Evolutionary conservation across 2,888 invertebrate species (phyloP).

Genomic region (Leptopilina syphax): DNA sequence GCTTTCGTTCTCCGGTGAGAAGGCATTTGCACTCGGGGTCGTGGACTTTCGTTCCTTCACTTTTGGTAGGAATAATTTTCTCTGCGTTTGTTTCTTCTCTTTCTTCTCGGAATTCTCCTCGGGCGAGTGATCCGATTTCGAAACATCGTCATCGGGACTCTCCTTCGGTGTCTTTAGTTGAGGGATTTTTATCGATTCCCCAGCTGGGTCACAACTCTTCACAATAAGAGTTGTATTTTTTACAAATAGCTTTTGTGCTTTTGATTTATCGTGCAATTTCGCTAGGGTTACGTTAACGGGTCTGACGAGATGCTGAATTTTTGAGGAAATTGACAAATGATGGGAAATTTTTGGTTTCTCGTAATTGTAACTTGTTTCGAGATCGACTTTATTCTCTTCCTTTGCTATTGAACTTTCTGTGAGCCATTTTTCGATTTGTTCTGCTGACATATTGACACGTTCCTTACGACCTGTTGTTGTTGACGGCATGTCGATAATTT

Average conservation of each 20-base stretch:
- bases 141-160: constrained; percentile 60
- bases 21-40: constrained; percentile 79
- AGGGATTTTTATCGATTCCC: not conserved
- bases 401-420: constrained; percentile 79
- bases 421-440: constrained; percentile 84
- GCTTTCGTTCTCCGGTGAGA: constrained; percentile 84
- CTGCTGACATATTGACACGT: constrained; percentile 84
- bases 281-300: constrained; percentile 74
- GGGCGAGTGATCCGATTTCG: constrained; percentile 65
- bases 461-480: constrained; percentile 78
- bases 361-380: constrained; percentile 68
- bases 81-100: constrained; percentile 72
- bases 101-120: constrained; percentile 65
- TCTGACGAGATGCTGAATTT: constrained; percentile 73
- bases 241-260: not conserved
- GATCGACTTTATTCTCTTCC: constrained; percentile 71
- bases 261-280: constrained; percentile 62
- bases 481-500: constrained; percentile 67
- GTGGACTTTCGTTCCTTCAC: constrained; percentile 78
- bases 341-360: constrained; percentile 54
- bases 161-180: not conserved
- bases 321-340: constrained; percentile 73
- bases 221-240: too few species aligned
- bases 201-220: not conserved
- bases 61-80: constrained; percentile 80